Base-by-base conservation (phyloP, 1,140 invertebrate species). In the Drosophila sturtevanti region DNA sequence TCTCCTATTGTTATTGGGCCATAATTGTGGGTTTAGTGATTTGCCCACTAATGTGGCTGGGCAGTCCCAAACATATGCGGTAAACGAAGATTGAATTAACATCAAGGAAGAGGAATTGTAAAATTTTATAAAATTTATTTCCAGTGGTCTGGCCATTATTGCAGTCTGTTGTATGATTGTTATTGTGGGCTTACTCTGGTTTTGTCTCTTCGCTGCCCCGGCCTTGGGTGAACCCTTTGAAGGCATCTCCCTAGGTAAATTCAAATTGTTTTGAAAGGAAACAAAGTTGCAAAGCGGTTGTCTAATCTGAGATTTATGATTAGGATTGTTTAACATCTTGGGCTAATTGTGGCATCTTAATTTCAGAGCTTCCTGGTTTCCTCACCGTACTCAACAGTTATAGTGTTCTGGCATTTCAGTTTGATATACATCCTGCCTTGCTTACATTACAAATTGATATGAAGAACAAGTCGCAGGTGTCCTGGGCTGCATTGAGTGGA, bases 21-120 rank as follows among this genome's bases (percentile, higher is more conserved):
- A 89, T 96, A 2, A 79, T 96, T 7, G 92, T 96, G 6, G 96
- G 95, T 0, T 58, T 95, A 2, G 78, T 95, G 55, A 92, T 96
- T 6, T 96, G 95, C 75, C 96, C 96, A 0, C 91, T 96, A 44
- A 95, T 96, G 94, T 96, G 96, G 96, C 92, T 96, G n/a, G 96
- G 96, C 51, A 96, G 96, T 77, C 96, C 96, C 0, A 96, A 96
- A 90, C 95, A 97, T 82, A 96, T 96, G 95, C 96, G 96, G 96
- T 96, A 92, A 93, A 76, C 52, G 16, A 6, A 31, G 27, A 4
- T 16, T 7, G 1, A 0, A n/a, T 35, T 5, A 0, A 11, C 3
- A 62, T 44, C 5, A 31, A 31, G 27, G 7, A 31, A 1, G 4
- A 1, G 18, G 9, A 34, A 14, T 22, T 22, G 22, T 38, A 11